A percentile compares a stretch with the other conserved stretches of the same genome.
Conservation (phyloP, 53 echinoderm and acorn worm genomes). For the Glandiceps talaboti region DNA sequence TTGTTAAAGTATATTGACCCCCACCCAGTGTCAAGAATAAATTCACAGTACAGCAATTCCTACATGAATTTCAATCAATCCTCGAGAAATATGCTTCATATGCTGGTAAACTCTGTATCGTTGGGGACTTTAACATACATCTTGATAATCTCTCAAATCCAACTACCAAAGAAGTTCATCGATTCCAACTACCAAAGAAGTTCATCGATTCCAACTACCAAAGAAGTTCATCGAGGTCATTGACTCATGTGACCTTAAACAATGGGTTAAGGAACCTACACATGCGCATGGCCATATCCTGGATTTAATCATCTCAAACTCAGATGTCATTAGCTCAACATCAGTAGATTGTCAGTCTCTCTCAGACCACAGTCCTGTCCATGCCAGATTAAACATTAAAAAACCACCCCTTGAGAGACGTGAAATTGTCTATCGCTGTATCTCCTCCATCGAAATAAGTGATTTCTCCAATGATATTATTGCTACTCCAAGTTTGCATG, state of each 20-base stretch:
- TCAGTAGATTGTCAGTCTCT: not conserved
- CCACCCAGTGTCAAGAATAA: not conserved
- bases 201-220: no score
- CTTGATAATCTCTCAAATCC: not conserved
- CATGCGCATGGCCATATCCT: no score
- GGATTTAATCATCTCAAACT: constrained; percentile 9
- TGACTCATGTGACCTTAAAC: constrained; percentile 10
- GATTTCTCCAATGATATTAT: constrained; percentile 18
- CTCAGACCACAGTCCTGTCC: constrained; percentile 11
- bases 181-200: no score
- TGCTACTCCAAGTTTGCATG: not conserved
- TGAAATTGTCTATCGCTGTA: constrained; percentile 15
- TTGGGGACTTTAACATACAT: no score
- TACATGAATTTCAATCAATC: not conserved
- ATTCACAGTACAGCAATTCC: not conserved
- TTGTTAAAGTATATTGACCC: not conserved
- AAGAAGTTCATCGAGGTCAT: not conserved
- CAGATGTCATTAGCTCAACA: constrained; percentile 2
- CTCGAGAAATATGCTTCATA: not conserved
- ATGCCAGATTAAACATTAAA: not conserved
- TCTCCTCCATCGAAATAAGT: constrained; percentile 11
- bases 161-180: no score
- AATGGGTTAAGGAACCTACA: not conserved
- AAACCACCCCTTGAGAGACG: constrained; percentile 3
- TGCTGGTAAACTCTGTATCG: no score